A percentile compares a stretch with the other conserved stretches of the same genome.
Conservation (phyloP, 2,113 vertebrate genomes). For the Nyctibius bracteatus region DNA sequence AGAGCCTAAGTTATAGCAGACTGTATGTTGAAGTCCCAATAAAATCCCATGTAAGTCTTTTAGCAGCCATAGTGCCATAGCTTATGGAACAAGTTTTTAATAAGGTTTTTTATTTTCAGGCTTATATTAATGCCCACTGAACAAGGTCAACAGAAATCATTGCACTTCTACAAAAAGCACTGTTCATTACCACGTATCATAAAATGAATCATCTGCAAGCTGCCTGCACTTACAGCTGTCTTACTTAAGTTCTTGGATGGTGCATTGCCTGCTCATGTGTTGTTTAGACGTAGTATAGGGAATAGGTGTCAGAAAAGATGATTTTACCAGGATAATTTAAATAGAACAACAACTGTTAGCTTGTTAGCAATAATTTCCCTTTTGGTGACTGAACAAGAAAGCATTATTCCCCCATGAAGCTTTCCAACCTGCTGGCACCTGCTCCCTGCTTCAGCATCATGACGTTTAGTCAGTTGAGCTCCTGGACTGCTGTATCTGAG, state of each 20-base stretch:
- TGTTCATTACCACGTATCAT: background rate
- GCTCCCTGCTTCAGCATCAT: background rate
- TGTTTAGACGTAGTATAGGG: background rate
- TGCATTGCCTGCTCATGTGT: background rate
- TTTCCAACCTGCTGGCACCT: background rate
- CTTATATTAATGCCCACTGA: background rate
- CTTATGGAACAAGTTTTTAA: background rate
- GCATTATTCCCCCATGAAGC: background rate
- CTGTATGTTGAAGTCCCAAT: background rate
- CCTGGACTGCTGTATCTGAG: background rate
- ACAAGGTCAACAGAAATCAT: background rate
- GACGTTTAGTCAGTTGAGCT: background rate
- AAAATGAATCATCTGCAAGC: slow-evolving; percentile 24
- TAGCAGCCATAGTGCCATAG: background rate
- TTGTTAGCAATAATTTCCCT: slow-evolving; percentile 45
- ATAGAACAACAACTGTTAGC: slow-evolving; percentile 52
- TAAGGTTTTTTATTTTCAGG: background rate
- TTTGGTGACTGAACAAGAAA: slow-evolving; percentile 25
- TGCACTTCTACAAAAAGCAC: background rate
- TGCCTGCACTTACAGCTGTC: slow-evolving; percentile 12
- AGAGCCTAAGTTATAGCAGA: background rate
- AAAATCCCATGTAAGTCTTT: background rate
- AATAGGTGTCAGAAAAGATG: slow-evolving; percentile 39
- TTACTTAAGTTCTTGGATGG: slow-evolving; percentile 3
- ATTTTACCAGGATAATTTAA: slow-evolving; percentile 37